Evolutionary conservation across 2,113 vertebrate genomes (phyloP).

Genomic region (Thermophis baileyi): DNA sequence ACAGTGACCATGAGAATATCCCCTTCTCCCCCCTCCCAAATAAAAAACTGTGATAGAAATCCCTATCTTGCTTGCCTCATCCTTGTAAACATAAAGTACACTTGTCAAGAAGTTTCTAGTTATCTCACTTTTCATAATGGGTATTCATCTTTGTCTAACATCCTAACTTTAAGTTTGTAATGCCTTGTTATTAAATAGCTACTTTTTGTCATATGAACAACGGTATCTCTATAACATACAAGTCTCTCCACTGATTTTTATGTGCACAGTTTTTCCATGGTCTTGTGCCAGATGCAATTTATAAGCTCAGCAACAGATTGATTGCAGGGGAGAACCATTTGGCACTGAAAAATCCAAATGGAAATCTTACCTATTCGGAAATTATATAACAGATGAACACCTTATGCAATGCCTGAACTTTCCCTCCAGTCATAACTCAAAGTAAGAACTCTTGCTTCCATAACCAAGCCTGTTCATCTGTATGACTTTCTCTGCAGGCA

Average conservation of each 20-base stretch:
- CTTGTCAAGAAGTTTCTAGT: background rate
- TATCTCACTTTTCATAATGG: background rate
- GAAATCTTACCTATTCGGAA: slow-evolving; percentile 58
- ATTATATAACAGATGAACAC: slow-evolving; percentile 43
- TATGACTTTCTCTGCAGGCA: slow-evolving; percentile 48
- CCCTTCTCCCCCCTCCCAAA: background rate
- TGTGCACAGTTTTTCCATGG: slow-evolving; percentile 34
- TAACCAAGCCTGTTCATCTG: slow-evolving; percentile 49
- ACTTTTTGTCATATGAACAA: background rate
- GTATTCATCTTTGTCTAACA: background rate
- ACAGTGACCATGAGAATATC: background rate
- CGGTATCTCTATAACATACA: background rate
- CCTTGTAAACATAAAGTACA: background rate
- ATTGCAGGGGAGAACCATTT: slow-evolving; percentile 55
- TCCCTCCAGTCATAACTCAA: slow-evolving; percentile 62
- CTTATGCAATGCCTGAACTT: slow-evolving; percentile 56
- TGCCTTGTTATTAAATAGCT: background rate
- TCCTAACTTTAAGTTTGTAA: background rate
- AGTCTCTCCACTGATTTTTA: slow-evolving; percentile 24
- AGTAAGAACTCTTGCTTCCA: slow-evolving; percentile 58
- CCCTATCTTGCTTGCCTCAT: background rate
- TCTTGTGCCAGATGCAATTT: slow-evolving; percentile 57
- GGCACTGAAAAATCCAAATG: slow-evolving; percentile 63
- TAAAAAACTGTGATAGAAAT: background rate
- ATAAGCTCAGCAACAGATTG: slow-evolving; percentile 66